phyloP scores from a whole-genome alignment of 2,888 invertebrate species.

The Lepeophtheirus nordmannii region DNA sequence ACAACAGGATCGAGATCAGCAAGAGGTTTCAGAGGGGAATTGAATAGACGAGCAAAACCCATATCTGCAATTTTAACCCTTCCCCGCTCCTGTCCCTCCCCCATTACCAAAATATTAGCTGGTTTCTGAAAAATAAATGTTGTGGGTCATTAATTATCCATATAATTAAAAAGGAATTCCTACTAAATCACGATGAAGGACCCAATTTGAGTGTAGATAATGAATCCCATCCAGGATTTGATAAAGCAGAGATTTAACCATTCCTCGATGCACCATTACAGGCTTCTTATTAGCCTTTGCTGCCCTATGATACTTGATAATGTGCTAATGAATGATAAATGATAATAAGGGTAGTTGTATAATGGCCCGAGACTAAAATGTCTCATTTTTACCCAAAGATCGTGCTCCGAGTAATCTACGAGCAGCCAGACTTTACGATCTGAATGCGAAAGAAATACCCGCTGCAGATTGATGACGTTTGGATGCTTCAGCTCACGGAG shows the following conservation, averaged over 20 bases:
- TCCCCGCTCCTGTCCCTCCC: slow-evolving; percentile 90
- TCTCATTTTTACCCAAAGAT: slow-evolving; percentile 58
- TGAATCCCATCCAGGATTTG: slow-evolving; percentile 98
- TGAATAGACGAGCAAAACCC: slow-evolving; percentile 95
- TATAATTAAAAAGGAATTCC: slow-evolving; percentile 31
- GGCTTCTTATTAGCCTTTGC: slow-evolving; percentile 94
- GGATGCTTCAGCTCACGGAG: slow-evolving; percentile 87
- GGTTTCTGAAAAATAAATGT: slow-evolving; percentile 54
- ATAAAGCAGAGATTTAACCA: slow-evolving; percentile 92
- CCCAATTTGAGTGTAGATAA: slow-evolving; percentile 98
- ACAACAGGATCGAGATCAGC: slow-evolving; percentile 98
- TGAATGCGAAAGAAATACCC: slow-evolving; percentile 88
- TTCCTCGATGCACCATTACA: slow-evolving; percentile 85
- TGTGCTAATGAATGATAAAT: slow-evolving; percentile 48
- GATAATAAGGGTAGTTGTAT: slow-evolving; percentile 24
- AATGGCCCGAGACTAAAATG: background rate
- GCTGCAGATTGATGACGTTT: slow-evolving; percentile 87
- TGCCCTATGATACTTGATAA: slow-evolving; percentile 94
- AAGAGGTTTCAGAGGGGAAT: slow-evolving; percentile 88
- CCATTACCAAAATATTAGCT: slow-evolving; percentile 98
- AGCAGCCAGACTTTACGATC: slow-evolving; percentile 92
- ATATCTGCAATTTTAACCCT: slow-evolving; percentile 96
- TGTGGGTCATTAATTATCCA: background rate
- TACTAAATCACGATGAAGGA: slow-evolving; percentile 87
- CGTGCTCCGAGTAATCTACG: slow-evolving; percentile 98